Evolutionary conservation across 2,888 invertebrate genomes (phyloP).

Genomic region (Salticus scenicus): DNA sequence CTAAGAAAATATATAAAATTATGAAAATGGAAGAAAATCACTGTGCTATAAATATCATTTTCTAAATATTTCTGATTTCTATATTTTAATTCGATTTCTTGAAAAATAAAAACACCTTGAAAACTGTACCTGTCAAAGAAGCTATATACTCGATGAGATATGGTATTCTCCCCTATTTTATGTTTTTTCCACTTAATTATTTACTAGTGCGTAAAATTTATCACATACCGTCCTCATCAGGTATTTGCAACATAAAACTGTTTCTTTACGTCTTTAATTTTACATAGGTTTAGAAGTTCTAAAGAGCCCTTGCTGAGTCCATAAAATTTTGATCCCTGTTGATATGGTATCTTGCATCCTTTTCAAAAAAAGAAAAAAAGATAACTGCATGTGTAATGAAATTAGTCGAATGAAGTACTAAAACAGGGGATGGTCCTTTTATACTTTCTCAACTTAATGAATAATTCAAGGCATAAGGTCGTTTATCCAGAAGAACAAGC

Average conservation of each 20-base stretch:
- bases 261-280: background rate
- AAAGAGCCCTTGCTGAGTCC: background rate
- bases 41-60: too few relatives aligned
- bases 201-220: background rate
- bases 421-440: constrained; percentile 27
- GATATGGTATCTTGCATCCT: background rate
- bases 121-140: too few relatives aligned
- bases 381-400: constrained; percentile 7
- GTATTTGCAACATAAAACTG: background rate
- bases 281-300: background rate
- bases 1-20: too few relatives aligned
- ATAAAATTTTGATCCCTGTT: constrained; percentile 15
- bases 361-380: background rate
- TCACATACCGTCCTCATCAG: background rate
- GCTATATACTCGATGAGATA: too few relatives aligned
- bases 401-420: constrained; percentile 24
- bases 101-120: too few relatives aligned
- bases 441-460: constrained; percentile 24
- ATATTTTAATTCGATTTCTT: too few relatives aligned
- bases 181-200: too few relatives aligned
- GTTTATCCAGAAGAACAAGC: constrained; percentile 3
- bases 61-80: too few relatives aligned
- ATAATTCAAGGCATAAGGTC: constrained; percentile 30
- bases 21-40: too few relatives aligned
- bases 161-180: too few relatives aligned